Evolutionary conservation across 2,797 vertebrate species (phyloP).

Genomic region (Heteromormyrus szaboi): DNA sequence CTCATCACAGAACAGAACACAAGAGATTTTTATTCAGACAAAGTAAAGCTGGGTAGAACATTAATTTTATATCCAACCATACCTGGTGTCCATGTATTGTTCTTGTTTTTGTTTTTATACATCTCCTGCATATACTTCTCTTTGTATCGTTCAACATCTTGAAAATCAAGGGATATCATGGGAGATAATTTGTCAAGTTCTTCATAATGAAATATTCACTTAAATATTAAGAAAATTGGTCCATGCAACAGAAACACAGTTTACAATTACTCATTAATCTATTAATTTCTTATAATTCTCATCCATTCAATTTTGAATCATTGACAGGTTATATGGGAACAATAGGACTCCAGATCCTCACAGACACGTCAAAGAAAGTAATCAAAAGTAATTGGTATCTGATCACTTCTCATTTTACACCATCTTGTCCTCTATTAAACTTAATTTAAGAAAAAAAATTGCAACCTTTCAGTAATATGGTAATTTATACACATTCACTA

Average conservation of each 20-base stretch:
- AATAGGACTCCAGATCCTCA: not conserved
- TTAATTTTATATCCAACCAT: constrained; percentile 9
- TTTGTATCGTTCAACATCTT: constrained; percentile 67
- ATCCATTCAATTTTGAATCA: not conserved
- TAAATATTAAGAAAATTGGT: not conserved
- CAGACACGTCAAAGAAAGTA: not conserved
- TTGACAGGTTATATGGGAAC: not conserved
- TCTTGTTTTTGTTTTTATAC: constrained; percentile 34
- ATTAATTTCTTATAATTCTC: not conserved
- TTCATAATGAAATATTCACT: not conserved
- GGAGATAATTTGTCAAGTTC: constrained; percentile 28
- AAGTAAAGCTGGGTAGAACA: not conserved
- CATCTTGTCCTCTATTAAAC: not conserved
- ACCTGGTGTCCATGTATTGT: constrained; percentile 68
- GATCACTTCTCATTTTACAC: not conserved
- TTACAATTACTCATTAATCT: not conserved
- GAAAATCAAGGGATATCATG: not conserved
- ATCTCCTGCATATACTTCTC: constrained; percentile 57
- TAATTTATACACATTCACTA: not conserved
- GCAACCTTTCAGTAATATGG: not conserved
- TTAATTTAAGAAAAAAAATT: not conserved
- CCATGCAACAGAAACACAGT: not conserved
- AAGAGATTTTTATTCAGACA: not conserved
- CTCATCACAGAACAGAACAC: not conserved
- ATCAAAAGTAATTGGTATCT: not conserved